These are phyloP conservation scores for Tenodera sinensis DNA, from an alignment of 2,888 invertebrate species.

Conservation along the genomic window DNA sequence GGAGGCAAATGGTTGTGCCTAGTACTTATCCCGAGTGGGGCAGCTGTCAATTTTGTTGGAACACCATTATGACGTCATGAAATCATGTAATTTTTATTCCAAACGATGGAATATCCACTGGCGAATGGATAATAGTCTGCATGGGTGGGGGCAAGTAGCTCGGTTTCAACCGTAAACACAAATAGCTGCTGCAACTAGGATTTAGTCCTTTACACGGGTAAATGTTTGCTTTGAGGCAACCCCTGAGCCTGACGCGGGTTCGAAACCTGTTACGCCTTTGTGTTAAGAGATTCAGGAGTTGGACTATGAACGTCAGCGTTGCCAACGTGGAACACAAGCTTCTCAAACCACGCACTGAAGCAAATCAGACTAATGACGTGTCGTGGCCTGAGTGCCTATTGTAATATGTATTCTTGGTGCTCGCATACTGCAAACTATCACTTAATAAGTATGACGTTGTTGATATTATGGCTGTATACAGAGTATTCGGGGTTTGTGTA, in stretches of 20 bases:
- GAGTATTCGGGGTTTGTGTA: too few relatives aligned
- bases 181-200: background rate
- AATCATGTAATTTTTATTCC: slow-evolving; percentile 1
- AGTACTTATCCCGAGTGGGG: slow-evolving; percentile 12
- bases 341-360: too few relatives aligned
- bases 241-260: background rate
- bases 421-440: too few relatives aligned
- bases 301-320: too few relatives aligned
- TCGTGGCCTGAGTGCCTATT: too few relatives aligned
- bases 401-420: too few relatives aligned
- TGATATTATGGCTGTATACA: too few relatives aligned
- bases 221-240: background rate
- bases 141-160: background rate
- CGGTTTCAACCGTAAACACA: background rate
- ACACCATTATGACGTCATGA: slow-evolving; percentile 13
- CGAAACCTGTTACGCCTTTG: background rate
- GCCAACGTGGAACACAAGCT: too few relatives aligned
- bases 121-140: background rate
- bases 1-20: slow-evolving; percentile 19
- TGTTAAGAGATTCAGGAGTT: background rate
- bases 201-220: background rate
- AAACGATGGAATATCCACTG: background rate
- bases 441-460: too few relatives aligned
- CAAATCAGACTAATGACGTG: too few relatives aligned
- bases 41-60: slow-evolving; percentile 14